Percentiles rank a stretch among this genome's conserved stretches.
Evolutionary conservation across 1,140 invertebrate genomes (phyloP).

Genomic region (Megathymus violae): DNA sequence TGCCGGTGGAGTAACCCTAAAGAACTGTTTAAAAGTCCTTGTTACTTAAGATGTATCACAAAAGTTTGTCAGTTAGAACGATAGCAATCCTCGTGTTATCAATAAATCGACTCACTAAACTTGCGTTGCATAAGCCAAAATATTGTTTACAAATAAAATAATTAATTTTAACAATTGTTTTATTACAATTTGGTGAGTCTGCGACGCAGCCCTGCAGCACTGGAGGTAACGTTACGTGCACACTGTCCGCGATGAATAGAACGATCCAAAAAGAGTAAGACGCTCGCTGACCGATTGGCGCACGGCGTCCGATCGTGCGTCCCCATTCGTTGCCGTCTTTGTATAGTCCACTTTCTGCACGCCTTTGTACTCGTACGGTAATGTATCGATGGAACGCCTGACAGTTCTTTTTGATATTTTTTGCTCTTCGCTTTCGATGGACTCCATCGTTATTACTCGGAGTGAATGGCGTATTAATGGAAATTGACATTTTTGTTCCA

Average conservation of each 20-base stretch:
- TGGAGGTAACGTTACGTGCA: neutral
- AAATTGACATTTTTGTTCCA: conserved; percentile 5
- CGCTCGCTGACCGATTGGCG: neutral
- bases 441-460: neutral
- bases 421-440: conserved; percentile 6
- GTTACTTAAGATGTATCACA: too few relatives aligned
- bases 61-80: too few relatives aligned
- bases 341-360: conserved; percentile 18
- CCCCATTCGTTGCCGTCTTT: conserved; percentile 19
- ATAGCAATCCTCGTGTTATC: too few relatives aligned
- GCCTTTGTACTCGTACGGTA: conserved; percentile 23
- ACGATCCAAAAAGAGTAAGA: conserved; percentile 16
- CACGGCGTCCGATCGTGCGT: conserved; percentile 5
- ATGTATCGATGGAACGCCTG: conserved; percentile 23
- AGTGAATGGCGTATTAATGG: conserved; percentile 14
- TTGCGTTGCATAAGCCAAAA: too few relatives aligned
- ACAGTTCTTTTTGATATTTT: conserved; percentile 12
- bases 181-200: too few relatives aligned
- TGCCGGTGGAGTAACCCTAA: too few relatives aligned
- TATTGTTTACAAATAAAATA: too few relatives aligned
- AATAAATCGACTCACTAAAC: too few relatives aligned
- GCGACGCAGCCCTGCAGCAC: neutral
- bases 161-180: too few relatives aligned
- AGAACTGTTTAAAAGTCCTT: too few relatives aligned
- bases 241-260: conserved; percentile 1